phyloP scores from a whole-genome alignment of 2,888 invertebrate genomes.

The Dicyrtoma fusca region DNA sequence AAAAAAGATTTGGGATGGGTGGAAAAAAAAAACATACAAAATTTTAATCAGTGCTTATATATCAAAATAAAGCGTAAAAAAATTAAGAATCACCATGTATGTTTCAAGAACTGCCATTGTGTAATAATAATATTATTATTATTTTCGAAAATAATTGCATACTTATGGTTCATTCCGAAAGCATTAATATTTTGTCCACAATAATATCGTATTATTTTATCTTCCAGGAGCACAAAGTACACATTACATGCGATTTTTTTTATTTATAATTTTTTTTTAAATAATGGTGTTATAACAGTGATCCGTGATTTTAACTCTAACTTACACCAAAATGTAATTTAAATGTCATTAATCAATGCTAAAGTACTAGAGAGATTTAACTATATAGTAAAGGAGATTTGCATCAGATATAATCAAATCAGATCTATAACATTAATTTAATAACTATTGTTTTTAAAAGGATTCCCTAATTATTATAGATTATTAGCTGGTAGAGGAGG shows the following conservation, averaged over 20 bases:
- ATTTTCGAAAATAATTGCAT: neutral
- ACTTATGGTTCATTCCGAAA: neutral
- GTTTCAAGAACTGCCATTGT: too few species aligned
- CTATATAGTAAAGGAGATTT: too few species aligned
- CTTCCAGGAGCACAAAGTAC: conserved; percentile 15
- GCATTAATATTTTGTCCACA: neutral
- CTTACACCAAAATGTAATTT: too few species aligned
- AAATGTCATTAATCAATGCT: too few species aligned
- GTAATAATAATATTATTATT: neutral
- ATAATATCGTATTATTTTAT: neutral
- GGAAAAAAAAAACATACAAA: conserved; percentile 2
- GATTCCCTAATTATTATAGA: too few species aligned
- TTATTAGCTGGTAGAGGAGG: too few species aligned
- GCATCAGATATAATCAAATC: too few species aligned
- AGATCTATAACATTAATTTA: too few species aligned
- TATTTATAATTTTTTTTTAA: conserved; percentile 11
- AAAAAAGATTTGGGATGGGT: neutral
- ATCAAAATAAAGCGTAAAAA: conserved; percentile 5
- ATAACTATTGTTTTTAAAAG: too few species aligned
- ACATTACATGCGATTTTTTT: conserved; percentile 33
- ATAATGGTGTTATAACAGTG: conserved; percentile 19
- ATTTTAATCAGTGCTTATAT: conserved; percentile 13
- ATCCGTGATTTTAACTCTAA: conserved; percentile 5
- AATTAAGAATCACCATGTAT: neutral
- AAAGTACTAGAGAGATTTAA: too few species aligned